These are phyloP conservation scores for Kryptolebias marmoratus DNA, from an alignment of 2,113 vertebrate species.

Conservation along the genomic window DNA sequence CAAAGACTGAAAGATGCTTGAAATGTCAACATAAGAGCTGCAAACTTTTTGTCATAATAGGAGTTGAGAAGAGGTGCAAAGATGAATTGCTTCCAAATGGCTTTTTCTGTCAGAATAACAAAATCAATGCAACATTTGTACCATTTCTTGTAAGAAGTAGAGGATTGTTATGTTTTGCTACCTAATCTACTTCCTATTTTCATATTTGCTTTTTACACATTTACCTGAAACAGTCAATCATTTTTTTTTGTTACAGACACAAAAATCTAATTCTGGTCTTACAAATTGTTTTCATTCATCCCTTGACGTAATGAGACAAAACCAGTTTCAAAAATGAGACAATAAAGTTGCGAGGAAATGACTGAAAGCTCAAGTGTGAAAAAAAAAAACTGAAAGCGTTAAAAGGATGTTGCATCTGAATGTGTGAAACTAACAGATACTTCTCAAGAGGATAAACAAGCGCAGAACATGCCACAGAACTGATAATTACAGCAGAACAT, in stretches of 20 bases:
- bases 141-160: too few species aligned
- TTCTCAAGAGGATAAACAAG: not conserved
- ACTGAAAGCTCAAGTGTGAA: not conserved
- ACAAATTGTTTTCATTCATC: not conserved
- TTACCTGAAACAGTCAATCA: too few species aligned
- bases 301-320: not conserved
- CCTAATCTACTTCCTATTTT: too few species aligned
- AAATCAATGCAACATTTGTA: too few species aligned
- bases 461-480: not conserved
- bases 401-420: not conserved
- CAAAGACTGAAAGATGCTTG: too few species aligned
- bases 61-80: too few species aligned
- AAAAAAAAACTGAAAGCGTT: not conserved
- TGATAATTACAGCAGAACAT: not conserved
- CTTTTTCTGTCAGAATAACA: too few species aligned
- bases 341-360: not conserved
- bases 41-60: too few species aligned
- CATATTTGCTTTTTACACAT: too few species aligned
- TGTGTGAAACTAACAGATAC: not conserved
- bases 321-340: not conserved
- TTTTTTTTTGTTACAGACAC: not conserved
- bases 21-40: too few species aligned
- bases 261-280: not conserved
- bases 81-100: too few species aligned
- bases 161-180: too few species aligned